phyloP scores from a whole-genome alignment of 2,113 vertebrate species.

The Lucifuga dentata region DNA sequence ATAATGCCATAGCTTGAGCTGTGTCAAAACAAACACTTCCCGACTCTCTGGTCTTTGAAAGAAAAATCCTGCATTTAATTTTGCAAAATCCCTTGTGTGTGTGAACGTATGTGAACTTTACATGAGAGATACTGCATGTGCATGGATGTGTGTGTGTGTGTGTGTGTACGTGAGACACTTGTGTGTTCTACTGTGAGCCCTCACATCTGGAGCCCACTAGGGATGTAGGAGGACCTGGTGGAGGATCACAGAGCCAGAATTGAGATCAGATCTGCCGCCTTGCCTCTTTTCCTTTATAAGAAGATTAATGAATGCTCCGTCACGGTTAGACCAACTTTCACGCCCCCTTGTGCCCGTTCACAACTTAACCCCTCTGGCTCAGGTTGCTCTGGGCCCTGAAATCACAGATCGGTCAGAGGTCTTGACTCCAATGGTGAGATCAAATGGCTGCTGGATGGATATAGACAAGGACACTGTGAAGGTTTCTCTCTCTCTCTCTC shows the following conservation, averaged over 20 bases:
- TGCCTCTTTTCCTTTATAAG: constrained; percentile 42
- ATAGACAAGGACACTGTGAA: constrained; percentile 24
- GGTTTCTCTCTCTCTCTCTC: too few relatives aligned
- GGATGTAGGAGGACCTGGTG: constrained; percentile 19
- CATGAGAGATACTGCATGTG: constrained; percentile 1
- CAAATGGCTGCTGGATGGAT: constrained; percentile 54
- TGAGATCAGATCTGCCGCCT: constrained; percentile 41
- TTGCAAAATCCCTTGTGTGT: background rate
- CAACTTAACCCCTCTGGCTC: constrained; percentile 44
- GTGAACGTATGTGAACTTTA: background rate
- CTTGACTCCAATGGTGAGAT: constrained; percentile 41
- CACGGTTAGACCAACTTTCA: constrained; percentile 56
- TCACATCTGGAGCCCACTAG: constrained; percentile 71
- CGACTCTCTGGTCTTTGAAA: constrained; percentile 13
- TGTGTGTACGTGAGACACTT: constrained; percentile 12
- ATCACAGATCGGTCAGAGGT: constrained; percentile 63
- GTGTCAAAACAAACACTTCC: constrained; percentile 32
- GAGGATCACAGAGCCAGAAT: constrained; percentile 56
- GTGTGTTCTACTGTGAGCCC: constrained; percentile 10
- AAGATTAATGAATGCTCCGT: constrained; percentile 71
- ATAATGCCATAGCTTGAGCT: constrained; percentile 22
- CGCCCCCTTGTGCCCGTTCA: constrained; percentile 36
- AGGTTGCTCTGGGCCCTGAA: constrained; percentile 51
- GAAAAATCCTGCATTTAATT: constrained; percentile 34
- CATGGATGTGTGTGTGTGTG: constrained; percentile 11